Base-by-base conservation (phyloP, 2,797 vertebrate species). In the Urocyon cinereoargenteus region DNA sequence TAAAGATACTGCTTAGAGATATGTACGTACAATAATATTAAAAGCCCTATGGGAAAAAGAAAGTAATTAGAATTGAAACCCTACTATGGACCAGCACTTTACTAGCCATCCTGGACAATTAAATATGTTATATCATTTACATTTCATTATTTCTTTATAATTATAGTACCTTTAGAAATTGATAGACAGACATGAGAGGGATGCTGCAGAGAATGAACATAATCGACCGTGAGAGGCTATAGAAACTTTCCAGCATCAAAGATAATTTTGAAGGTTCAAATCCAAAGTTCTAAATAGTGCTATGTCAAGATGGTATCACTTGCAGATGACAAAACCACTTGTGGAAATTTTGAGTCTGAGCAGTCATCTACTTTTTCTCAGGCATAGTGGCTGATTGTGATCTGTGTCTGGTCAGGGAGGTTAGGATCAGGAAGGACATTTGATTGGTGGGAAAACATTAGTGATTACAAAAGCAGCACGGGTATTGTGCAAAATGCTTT, bases 1-100 rank as follows among this genome's bases (percentile, higher is more conserved):
- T 8, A 75, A 83, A 45, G 57, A 83, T 31, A 93, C 31, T 2
- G 45, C 21, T 55, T 96, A 64, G 51, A 83, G 45, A 68, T 73
- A 75, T 4, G 4, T 75, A 90, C 14, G 95, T 91, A 15, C 0
- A 83, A 45, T 55, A 82, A 61, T 57, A 51, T 88, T 49, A 64
- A 95, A 87, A 96, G 22, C 14, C 36, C 53, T 81, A 34, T 82
- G 53, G 36, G 55, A 78, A 92, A 94, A 11, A 91, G 19, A 91
- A 64, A 6, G 22, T 83, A 70, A 93, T 79, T 68, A 45, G 18
- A 57, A 94, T 15, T 51, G 78, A 96, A 89, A 91, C 15, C 34
- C 59, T 79, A 83, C 68, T 83, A 49, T 57, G 57, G 70, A 79
- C 15, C 14, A 75, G 51, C 36, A 64, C 22, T 83, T 40, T 62